Evolutionary conservation across 2,113 vertebrate species (phyloP).

Genomic region (Oryctolagus cuniculus): DNA sequence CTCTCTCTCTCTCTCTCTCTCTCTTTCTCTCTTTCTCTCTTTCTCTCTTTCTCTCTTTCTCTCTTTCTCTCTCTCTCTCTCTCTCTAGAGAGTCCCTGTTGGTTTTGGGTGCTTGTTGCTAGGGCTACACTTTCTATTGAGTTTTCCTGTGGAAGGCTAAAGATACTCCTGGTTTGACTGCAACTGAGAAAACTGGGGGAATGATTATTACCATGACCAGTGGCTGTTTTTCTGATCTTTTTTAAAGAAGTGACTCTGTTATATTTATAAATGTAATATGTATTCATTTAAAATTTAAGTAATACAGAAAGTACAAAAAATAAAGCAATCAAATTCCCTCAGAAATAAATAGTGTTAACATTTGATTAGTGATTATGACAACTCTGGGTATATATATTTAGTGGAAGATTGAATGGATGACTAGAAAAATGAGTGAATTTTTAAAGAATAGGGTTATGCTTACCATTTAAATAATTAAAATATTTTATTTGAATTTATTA

Average conservation of each 20-base stretch:
- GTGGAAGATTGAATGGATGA: slow-evolving; percentile 1
- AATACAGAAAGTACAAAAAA: slow-evolving; percentile 34
- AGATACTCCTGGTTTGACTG: slow-evolving; percentile 5
- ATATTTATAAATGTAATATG: slow-evolving; percentile 43
- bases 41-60: too few relatives aligned
- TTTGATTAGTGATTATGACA: slow-evolving; percentile 39
- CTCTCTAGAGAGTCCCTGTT: background rate
- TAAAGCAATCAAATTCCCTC: slow-evolving; percentile 25
- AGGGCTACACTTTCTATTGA: background rate
- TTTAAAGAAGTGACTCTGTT: background rate
- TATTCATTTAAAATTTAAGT: slow-evolving; percentile 47
- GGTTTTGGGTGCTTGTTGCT: too few relatives aligned
- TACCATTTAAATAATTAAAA: slow-evolving; percentile 12
- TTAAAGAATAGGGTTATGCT: slow-evolving; percentile 19
- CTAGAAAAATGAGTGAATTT: slow-evolving; percentile 45
- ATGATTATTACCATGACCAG: background rate
- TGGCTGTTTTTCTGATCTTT: slow-evolving; percentile 50
- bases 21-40: too few relatives aligned
- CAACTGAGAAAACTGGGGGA: background rate
- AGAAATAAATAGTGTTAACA: slow-evolving; percentile 34
- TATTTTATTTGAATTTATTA: slow-evolving; percentile 25
- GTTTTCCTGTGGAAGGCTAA: background rate
- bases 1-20: too few relatives aligned
- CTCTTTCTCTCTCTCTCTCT: too few relatives aligned
- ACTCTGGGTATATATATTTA: background rate